These are phyloP conservation scores for Prochilodus magdalenae DNA, from an alignment of 2,113 vertebrate species.

Conservation along the genomic window DNA sequence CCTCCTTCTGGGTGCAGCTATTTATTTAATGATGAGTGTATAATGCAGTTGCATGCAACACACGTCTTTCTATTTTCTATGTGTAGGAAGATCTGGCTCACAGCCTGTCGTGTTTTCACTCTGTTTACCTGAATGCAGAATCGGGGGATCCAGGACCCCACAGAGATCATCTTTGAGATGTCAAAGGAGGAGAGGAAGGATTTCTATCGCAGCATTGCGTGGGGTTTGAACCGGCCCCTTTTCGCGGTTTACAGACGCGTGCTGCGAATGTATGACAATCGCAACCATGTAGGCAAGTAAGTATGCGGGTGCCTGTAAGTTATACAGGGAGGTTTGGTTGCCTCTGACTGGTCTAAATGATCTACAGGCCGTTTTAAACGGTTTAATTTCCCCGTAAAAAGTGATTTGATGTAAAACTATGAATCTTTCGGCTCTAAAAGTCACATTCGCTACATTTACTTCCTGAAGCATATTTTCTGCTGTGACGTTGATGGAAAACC, in stretches of 20 bases:
- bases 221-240: constrained; percentile 94
- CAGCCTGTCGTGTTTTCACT: background rate
- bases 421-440: too few species aligned
- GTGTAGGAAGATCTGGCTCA: too few species aligned
- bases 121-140: constrained; percentile 73
- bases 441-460: background rate
- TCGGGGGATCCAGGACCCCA: constrained; percentile 93
- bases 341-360: too few species aligned
- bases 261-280: constrained; percentile 98
- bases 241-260: constrained; percentile 98
- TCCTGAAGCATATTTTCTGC: background rate
- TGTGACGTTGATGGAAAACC: background rate
- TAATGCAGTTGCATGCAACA: too few species aligned
- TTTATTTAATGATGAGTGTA: too few species aligned
- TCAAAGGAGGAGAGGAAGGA: constrained; percentile 99
- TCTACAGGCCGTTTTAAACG: too few species aligned
- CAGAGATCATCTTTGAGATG: constrained; percentile 99
- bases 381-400: too few species aligned
- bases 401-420: too few species aligned
- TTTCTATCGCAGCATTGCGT: constrained; percentile 97
- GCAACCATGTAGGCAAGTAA: constrained; percentile 99
- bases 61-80: too few species aligned
- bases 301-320: constrained; percentile 65
- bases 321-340: too few species aligned
- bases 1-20: too few species aligned